Conservation (phyloP, 2,113 vertebrate genomes). For the Apistogramma diplotaenia region DNA sequence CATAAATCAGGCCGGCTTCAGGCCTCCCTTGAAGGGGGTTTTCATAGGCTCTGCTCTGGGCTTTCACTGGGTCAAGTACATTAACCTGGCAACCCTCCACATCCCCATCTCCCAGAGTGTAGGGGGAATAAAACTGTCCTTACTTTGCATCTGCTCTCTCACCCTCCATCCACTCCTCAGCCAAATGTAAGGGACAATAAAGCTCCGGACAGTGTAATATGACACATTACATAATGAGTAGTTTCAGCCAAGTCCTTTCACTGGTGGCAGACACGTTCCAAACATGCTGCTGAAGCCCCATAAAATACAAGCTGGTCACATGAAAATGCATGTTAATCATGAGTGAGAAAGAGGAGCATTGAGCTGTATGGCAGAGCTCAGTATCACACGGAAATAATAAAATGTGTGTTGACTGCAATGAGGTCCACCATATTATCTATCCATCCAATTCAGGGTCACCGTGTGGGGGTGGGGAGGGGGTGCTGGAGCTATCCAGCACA, state of each 20-base stretch:
- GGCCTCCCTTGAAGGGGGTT: slow-evolving; percentile 51
- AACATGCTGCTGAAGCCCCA: slow-evolving; percentile 6
- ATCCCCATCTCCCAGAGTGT: slow-evolving; percentile 34
- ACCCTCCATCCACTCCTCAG: background rate
- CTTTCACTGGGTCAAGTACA: slow-evolving; percentile 75
- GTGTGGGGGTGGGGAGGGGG: no score
- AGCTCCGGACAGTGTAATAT: slow-evolving; percentile 32
- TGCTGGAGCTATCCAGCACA: background rate
- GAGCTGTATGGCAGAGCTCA: background rate
- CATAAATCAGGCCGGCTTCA: slow-evolving; percentile 67
- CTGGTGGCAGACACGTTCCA: background rate
- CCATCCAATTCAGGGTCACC: no score
- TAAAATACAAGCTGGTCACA: background rate
- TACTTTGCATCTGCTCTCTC: slow-evolving; percentile 40
- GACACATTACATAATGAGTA: slow-evolving; percentile 23
- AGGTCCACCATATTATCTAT: background rate
- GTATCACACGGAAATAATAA: background rate
- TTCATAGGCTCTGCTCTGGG: slow-evolving; percentile 63
- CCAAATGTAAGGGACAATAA: slow-evolving; percentile 36
- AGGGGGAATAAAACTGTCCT: slow-evolving; percentile 36
- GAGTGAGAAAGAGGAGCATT: background rate
- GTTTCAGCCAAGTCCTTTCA: background rate
- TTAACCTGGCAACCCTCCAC: slow-evolving; percentile 70
- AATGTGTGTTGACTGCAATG: background rate
- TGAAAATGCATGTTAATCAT: background rate